Base-by-base conservation (phyloP, 2,113 vertebrate species). In the Chaetodon auriga region DNA sequence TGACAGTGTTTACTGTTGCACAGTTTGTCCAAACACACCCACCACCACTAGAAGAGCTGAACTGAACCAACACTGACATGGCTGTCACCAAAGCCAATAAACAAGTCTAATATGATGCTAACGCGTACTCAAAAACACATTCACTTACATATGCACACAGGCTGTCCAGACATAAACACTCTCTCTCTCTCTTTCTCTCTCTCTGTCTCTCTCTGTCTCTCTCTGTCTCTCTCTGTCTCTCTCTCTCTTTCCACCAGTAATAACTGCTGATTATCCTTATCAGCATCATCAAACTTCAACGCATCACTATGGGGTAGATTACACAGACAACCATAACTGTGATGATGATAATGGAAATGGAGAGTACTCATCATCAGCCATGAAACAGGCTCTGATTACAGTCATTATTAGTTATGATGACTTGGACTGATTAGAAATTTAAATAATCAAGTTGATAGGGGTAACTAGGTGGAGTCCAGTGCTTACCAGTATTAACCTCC, bases 331-430 rank as follows among this genome's bases (percentile, higher is more conserved):
- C 84, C 89, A 54, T 90, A 75, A 35, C 78, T 68, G 82, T 65
- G 78, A 85, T 81, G 82, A 84, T 69, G 75, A 87, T 88, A 87
- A 92, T 89, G 86, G 63, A 88, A 91, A 82, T 68, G 78, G 81
- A 92, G 83, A 64, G 85, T 80, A 16, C 81, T 90, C 88, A 86
- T 86, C 86, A 94, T 66, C 81, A 86, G 53, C 85, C 88, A 87
- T 86, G 82, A 81, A 91, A 84, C 82, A 69, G 16, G 62, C 61
- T 88, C 57, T 93, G 88, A 94, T 94, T 93, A 87, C 73, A 91
- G 78, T 66, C 75, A 82, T 84, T 81, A 90, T 90, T 90, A 86
- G 78, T 92, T 87, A 83, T 76, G 83, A 89, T 92, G 74, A 92
- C 73, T 84, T 54, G 55, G 53, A 38, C 84, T 92, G 90, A 92